Evolutionary conservation across 2,113 vertebrate species (phyloP), one percentile per base, ranked within the genome.

Genomic region (Neomonachus schauinslandi): DNA sequence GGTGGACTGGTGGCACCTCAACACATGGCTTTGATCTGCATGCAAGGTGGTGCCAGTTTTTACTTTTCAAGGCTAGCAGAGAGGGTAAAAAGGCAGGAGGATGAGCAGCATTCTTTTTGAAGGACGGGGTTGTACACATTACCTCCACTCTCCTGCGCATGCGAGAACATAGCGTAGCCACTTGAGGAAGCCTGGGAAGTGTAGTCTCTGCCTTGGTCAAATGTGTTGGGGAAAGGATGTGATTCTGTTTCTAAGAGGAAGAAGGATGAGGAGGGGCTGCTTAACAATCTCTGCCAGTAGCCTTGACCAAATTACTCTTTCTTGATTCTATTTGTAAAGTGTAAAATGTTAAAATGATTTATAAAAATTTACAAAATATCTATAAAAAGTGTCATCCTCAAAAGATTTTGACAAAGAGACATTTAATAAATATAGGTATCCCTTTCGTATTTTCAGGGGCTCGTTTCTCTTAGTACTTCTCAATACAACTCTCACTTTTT

Each of bases 101-200:
- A 15, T 0, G 24, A 49, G 33, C 11, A 33, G 28, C 42, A 33
- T 63, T 57, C 53, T 84, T 28, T 28, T 21, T 28, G 71, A 80
- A 71, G 69, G 11, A 22, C 53, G 26, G 53, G 65, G 14, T 4
- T 7, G 42, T 24, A 4, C 7, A 14, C 10, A 1, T 63, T 11
- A 21, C 61, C 46, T 88, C n/a, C 9, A 1, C 2, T 39, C 11
- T 5, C 1, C 26, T 24, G 14, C 2, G 2, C 31, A 2, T 33
- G 2, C 14, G 7, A 22, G 31, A 28, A 5, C 15, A 1, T 4
- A 22, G 28, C 11, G 2, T 0, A 8, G 53, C 65, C 46, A 1
- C 19, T 55, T 18, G 1, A 5, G 19, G 51, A 4, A 33, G 15
- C 72, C 53, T 14, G 18, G 57, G 59, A 46, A 22, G 33, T 31